Evolutionary conservation across 2,797 vertebrate genomes (phyloP).

Genomic region (Enteromius afrohamiltoni): DNA sequence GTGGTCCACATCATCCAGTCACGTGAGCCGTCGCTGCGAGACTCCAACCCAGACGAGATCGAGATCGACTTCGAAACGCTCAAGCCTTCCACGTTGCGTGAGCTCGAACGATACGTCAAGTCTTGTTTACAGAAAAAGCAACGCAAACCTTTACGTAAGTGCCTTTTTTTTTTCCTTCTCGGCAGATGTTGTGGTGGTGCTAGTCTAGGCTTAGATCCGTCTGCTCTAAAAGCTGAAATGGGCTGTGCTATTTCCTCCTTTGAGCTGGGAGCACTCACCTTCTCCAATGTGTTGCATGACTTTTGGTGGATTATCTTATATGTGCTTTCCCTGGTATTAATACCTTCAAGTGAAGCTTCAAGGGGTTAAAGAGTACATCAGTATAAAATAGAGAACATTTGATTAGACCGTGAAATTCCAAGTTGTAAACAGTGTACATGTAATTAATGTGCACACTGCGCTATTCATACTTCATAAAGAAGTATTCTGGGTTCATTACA

Average conservation of each 20-base stretch:
- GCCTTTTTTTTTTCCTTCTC: neutral
- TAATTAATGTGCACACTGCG: slow-evolving; percentile 1
- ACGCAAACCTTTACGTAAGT: slow-evolving; percentile 93
- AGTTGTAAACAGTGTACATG: neutral
- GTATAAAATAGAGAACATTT: slow-evolving; percentile 20
- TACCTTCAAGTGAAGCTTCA: slow-evolving; percentile 26
- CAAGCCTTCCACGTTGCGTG: slow-evolving; percentile 93
- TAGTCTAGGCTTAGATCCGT: slow-evolving; percentile 39
- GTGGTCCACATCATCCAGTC: slow-evolving; percentile 98
- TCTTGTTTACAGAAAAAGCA: slow-evolving; percentile 98
- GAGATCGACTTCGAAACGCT: slow-evolving; percentile 98
- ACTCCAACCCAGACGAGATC: slow-evolving; percentile 97
- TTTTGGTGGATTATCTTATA: slow-evolving; percentile 54
- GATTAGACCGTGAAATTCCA: slow-evolving; percentile 12
- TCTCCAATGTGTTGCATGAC: slow-evolving; percentile 58
- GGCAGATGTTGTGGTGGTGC: neutral
- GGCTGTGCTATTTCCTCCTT: slow-evolving; percentile 54
- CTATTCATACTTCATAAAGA: neutral
- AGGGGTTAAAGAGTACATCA: slow-evolving; percentile 25
- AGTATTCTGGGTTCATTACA: slow-evolving; percentile 14
- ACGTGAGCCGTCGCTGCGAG: slow-evolving; percentile 91
- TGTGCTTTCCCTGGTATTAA: slow-evolving; percentile 51
- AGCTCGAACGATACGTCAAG: slow-evolving; percentile 97
- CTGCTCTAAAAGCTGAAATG: slow-evolving; percentile 59
- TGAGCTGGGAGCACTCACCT: slow-evolving; percentile 53